These are phyloP conservation scores for Sceloporus tristichus DNA, from an alignment of 2,113 vertebrate genomes.

Conservation along the genomic window DNA sequence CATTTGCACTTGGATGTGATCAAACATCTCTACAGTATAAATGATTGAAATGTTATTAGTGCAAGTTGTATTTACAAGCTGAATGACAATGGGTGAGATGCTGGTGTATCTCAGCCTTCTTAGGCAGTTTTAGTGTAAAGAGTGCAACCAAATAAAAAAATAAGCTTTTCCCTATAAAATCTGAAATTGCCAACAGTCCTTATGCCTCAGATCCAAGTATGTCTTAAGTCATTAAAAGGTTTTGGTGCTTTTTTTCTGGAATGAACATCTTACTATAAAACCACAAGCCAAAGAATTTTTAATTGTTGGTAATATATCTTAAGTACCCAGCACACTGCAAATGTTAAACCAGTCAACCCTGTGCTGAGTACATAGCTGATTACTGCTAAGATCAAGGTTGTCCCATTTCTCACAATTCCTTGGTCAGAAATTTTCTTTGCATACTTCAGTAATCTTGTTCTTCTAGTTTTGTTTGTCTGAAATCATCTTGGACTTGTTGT, in stretches of 20 bases:
- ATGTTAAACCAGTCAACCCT: too few relatives aligned
- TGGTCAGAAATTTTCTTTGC: conserved; percentile 29
- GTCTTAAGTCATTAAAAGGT: neutral
- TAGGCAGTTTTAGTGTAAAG: neutral
- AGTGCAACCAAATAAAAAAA: neutral
- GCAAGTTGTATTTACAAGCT: neutral
- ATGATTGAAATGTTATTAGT: neutral
- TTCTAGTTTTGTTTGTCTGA: conserved; percentile 67
- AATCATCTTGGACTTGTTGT: conserved; percentile 76
- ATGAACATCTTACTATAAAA: too few relatives aligned
- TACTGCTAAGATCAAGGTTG: neutral
- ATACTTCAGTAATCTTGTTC: conserved; percentile 56
- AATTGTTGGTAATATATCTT: too few relatives aligned
- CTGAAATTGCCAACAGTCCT: neutral
- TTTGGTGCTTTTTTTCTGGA: neutral
- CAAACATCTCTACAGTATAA: neutral
- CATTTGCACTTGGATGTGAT: neutral
- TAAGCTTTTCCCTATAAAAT: neutral
- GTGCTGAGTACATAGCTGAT: neutral
- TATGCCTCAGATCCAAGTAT: neutral
- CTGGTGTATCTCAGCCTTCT: neutral
- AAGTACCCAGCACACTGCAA: too few relatives aligned
- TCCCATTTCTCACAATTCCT: neutral
- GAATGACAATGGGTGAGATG: neutral
- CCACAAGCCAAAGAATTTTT: neutral